Conservation (phyloP, 2,113 vertebrate species). For the Odontophorus gujanensis region DNA sequence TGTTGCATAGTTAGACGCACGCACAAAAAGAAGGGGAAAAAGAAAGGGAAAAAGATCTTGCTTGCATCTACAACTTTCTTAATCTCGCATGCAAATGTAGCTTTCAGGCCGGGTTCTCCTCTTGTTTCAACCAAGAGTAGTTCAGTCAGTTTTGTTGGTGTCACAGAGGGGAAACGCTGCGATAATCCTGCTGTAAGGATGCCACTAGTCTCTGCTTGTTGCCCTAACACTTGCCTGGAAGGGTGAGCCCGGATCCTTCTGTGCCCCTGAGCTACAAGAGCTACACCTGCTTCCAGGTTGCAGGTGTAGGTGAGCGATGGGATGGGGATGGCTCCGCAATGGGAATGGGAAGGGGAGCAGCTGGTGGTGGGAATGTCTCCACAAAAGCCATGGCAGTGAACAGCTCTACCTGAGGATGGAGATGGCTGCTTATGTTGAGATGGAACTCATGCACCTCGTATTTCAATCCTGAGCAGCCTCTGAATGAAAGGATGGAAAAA, state of each 20-base stretch:
- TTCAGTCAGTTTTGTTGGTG: not conserved
- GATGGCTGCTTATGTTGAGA: not conserved
- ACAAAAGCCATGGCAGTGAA: accelerated
- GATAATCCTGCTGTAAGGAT: not conserved
- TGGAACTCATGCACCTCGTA: accelerated
- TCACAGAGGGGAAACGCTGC: not conserved
- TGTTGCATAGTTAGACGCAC: slow-evolving; percentile 70
- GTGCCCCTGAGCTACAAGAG: not conserved
- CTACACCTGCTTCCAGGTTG: not conserved
- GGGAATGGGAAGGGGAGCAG: too few species aligned
- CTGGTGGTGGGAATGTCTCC: too few species aligned
- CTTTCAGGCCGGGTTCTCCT: slow-evolving; percentile 46
- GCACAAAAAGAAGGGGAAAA: not conserved
- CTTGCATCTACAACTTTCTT: slow-evolving; percentile 68
- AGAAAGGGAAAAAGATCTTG: slow-evolving; percentile 48
- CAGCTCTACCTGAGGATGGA: not conserved
- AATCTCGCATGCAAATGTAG: slow-evolving; percentile 48
- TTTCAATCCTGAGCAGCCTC: not conserved
- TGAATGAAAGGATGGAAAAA: slow-evolving; percentile 30
- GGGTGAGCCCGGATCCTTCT: not conserved
- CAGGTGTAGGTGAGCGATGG: not conserved
- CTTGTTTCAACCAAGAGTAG: not conserved
- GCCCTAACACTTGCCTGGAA: not conserved
- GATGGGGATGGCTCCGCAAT: not conserved
- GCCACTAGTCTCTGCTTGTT: not conserved